Conservation (phyloP, 2,888 invertebrate species). For the Norana najaformis region DNA sequence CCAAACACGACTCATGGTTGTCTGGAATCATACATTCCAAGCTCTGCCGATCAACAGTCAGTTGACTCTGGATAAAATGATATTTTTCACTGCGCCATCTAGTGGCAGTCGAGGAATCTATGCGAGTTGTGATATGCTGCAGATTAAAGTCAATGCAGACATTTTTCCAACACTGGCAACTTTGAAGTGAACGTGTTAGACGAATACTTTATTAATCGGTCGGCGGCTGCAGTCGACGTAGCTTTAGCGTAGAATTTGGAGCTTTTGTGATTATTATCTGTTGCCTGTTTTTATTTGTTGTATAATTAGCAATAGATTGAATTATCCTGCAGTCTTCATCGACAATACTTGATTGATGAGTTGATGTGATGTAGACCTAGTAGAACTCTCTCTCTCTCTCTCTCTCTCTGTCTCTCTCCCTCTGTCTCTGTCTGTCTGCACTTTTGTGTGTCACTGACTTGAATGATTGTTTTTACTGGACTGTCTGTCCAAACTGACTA, state of each 20-base stretch:
- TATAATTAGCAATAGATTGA: slow-evolving; percentile 1
- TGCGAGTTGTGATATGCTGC: not conserved
- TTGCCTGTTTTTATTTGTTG: slow-evolving; percentile 6
- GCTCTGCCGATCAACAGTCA: not conserved
- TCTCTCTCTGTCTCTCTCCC: not conserved
- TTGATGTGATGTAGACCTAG: slow-evolving; percentile 13
- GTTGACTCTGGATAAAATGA: not conserved
- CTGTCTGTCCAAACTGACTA: not conserved
- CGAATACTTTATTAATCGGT: not conserved
- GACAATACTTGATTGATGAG: not conserved
- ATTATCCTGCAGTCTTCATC: not conserved
- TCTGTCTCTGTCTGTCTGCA: not conserved
- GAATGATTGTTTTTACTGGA: not conserved
- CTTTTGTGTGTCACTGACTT: not conserved
- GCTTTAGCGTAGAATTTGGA: not conserved
- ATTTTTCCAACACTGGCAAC: not conserved
- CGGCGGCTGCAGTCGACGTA: not conserved
- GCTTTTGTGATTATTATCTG: slow-evolving; percentile 1
- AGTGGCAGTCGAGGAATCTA: not conserved
- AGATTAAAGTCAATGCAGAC: not conserved
- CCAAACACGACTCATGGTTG: not conserved
- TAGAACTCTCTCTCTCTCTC: not conserved
- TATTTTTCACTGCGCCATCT: not conserved
- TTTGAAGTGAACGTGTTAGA: slow-evolving; percentile 4
- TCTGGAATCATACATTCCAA: not conserved